phyloP scores from a whole-genome alignment of 2,797 vertebrate species.

The Sebastes iracundus region DNA sequence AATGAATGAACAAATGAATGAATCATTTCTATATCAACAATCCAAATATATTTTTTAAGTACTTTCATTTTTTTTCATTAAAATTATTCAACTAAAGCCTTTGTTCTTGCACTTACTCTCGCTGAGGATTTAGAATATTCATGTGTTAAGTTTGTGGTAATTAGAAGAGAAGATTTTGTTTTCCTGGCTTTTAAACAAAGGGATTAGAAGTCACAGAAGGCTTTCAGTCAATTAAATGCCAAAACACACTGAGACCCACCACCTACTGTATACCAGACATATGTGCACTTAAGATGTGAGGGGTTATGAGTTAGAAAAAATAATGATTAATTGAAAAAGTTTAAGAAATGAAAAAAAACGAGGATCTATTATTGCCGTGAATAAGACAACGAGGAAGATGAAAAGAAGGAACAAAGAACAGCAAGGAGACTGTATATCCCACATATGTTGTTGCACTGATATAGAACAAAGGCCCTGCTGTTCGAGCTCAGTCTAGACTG shows the following conservation, averaged over 20 bases:
- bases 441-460: neutral
- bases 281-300: neutral
- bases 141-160: neutral
- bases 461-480: neutral
- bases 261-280: neutral
- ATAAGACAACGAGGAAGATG: neutral
- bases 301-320: neutral
- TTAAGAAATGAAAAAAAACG: neutral
- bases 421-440: neutral
- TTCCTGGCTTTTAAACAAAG: slow-evolving; percentile 7
- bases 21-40: neutral
- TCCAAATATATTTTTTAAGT: neutral
- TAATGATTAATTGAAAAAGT: neutral
- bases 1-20: slow-evolving; percentile 23
- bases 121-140: neutral
- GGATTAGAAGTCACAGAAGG: slow-evolving; percentile 12
- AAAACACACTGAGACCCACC: neutral
- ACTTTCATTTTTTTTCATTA: neutral
- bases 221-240: slow-evolving; percentile 27
- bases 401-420: neutral
- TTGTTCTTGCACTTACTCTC: neutral
- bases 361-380: neutral
- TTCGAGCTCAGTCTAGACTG: neutral
- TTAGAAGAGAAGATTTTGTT: neutral
- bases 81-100: neutral